Conservation (phyloP, 2,888 invertebrate species). For the Yponomeuta plumbellus region DNA sequence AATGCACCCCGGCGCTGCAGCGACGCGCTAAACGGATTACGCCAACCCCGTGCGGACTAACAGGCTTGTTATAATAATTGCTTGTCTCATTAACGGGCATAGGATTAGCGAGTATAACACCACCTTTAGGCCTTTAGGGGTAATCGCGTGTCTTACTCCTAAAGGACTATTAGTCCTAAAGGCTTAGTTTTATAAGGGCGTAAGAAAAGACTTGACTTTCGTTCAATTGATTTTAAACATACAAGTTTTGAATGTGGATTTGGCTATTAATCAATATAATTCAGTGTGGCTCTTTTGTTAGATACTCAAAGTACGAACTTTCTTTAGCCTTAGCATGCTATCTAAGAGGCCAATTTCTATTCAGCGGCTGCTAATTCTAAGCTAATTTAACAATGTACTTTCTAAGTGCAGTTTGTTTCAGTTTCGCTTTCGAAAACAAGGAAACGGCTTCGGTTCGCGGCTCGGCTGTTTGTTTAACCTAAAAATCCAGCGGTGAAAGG, state of each 20-base stretch:
- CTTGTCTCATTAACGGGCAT: background rate
- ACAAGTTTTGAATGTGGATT: too few relatives aligned
- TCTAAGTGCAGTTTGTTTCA: conserved; percentile 1
- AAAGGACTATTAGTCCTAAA: background rate
- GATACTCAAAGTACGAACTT: background rate
- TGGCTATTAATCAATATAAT: too few relatives aligned
- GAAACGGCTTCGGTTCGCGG: conserved; percentile 26
- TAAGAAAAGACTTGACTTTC: too few relatives aligned
- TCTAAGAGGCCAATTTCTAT: background rate
- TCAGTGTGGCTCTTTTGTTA: too few relatives aligned
- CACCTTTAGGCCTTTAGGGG: background rate
- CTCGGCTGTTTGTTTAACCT: conserved; percentile 43
- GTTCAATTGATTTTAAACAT: too few relatives aligned
- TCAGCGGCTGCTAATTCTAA: background rate
- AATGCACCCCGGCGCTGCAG: conserved; percentile 44
- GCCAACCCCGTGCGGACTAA: conserved; percentile 26
- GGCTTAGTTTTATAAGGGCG: background rate
- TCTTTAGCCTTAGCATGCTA: background rate
- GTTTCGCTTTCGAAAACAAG: conserved; percentile 32
- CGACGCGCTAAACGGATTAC: conserved; percentile 50
- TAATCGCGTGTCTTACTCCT: background rate
- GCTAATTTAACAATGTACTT: conserved; percentile 7
- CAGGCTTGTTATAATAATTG: background rate
- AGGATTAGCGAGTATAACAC: too few relatives aligned
- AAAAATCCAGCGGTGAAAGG: conserved; percentile 51